A percentile compares a stretch with the other conserved stretches of the same genome.
Conservation (phyloP, 2,797 vertebrate species). For the Tenualosa thibaudeaui region DNA sequence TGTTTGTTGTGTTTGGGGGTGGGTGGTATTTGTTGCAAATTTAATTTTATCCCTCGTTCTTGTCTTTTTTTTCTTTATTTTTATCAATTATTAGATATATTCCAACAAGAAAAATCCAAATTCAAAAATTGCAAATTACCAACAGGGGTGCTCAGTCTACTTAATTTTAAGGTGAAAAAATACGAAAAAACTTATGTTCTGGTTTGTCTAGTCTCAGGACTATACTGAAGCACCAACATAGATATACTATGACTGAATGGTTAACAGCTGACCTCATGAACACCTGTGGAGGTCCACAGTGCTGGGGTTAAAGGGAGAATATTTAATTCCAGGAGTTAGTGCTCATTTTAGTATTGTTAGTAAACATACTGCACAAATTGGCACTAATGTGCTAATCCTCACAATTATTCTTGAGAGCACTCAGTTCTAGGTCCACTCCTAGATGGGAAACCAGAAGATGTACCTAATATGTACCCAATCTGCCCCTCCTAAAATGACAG, state of each 20-base stretch:
- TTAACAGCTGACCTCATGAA: not conserved
- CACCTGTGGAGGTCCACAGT: not conserved
- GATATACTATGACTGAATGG: not conserved
- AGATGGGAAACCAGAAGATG: not conserved
- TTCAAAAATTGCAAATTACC: not conserved
- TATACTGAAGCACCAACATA: not conserved
- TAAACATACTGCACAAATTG: not conserved
- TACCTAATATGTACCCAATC: not conserved
- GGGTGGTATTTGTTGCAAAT: not conserved
- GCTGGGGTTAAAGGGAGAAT: not conserved
- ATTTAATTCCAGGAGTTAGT: not conserved
- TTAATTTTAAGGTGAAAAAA: not conserved
- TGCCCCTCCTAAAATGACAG: not conserved
- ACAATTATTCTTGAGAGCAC: not conserved
- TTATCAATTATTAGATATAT: slow-evolving; percentile 7
- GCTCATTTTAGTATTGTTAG: not conserved
- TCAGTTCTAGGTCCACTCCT: not conserved
- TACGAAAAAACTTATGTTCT: not conserved
- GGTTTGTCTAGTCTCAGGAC: not conserved
- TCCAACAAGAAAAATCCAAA: not conserved
- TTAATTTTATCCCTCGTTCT: not conserved
- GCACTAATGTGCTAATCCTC: not conserved
- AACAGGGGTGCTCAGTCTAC: not conserved
- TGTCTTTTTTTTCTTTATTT: slow-evolving; percentile 10
- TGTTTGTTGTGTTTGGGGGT: slow-evolving; percentile 46